Conservation (phyloP, 1,140 invertebrate genomes). For the Pseudachorutes palmiensis region DNA sequence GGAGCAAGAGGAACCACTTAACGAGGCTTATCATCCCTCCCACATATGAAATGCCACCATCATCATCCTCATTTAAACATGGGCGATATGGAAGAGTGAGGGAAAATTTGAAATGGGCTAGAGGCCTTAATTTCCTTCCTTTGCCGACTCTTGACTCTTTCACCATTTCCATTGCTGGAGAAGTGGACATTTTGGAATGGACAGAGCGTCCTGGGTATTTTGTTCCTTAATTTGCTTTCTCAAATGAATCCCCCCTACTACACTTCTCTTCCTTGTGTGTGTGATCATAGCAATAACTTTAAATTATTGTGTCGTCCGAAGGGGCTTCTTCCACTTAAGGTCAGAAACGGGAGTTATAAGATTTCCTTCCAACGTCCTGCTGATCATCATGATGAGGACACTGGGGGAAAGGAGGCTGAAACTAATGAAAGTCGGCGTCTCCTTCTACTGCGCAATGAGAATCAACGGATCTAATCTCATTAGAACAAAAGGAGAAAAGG, state of each 20-base stretch:
- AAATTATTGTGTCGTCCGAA: constrained; percentile 33
- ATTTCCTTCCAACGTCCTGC: too few relatives aligned
- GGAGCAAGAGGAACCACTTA: background rate
- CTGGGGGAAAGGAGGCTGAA: constrained; percentile 25
- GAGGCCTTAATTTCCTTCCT: background rate
- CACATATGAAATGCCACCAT: too few relatives aligned
- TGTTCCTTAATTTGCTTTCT: constrained; percentile 3
- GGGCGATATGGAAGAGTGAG: background rate
- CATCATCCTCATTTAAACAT: background rate
- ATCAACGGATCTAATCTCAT: constrained; percentile 35
- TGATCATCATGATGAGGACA: constrained; percentile 11
- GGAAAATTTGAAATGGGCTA: background rate
- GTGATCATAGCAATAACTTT: constrained; percentile 35
- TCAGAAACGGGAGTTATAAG: background rate
- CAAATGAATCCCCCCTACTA: too few relatives aligned
- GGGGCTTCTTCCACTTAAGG: constrained; percentile 1
- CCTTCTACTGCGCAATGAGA: constrained; percentile 35
- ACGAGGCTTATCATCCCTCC: too few relatives aligned
- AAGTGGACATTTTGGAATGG: constrained; percentile 1
- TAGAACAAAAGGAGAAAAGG: constrained; percentile 33
- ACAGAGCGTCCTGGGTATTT: background rate
- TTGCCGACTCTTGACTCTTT: too few relatives aligned
- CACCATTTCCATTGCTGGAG: too few relatives aligned
- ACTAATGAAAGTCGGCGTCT: constrained; percentile 36
- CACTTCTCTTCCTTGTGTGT: constrained; percentile 2